Percentiles rank a stretch among this genome's conserved stretches.
Evolutionary conservation across 2,888 invertebrate genomes (phyloP).

Genomic region (Caenorhabditis virilis): DNA sequence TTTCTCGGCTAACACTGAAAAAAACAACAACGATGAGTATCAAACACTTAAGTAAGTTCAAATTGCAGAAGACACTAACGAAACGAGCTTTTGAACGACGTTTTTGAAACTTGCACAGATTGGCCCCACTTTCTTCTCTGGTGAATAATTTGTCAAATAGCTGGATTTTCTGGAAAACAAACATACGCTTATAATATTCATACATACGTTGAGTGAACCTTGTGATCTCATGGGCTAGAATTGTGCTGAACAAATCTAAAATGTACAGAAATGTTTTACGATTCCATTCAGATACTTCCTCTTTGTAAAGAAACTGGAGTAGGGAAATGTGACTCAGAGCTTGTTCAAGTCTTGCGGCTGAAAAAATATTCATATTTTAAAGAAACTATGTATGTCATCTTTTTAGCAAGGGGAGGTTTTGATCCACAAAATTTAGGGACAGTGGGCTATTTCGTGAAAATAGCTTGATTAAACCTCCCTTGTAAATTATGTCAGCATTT

Average conservation of each 20-base stretch:
- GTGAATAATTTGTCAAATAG: slow-evolving; percentile 24
- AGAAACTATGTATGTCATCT: too few species aligned
- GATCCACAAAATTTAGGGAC: too few species aligned
- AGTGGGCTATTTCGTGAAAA: too few species aligned
- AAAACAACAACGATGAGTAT: background rate
- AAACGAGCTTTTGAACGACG: slow-evolving; percentile 22
- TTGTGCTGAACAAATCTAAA: slow-evolving; percentile 38
- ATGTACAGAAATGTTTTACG: slow-evolving; percentile 32
- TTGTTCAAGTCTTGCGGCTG: slow-evolving; percentile 27
- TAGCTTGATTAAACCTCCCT: too few species aligned
- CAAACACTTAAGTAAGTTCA: background rate
- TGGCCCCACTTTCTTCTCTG: slow-evolving; percentile 19
- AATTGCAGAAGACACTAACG: too few species aligned
- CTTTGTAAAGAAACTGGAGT: slow-evolving; percentile 33
- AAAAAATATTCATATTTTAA: slow-evolving; percentile 6
- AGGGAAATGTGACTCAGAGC: slow-evolving; percentile 28
- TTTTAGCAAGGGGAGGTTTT: too few species aligned
- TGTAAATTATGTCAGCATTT: too few species aligned
- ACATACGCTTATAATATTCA: too few species aligned
- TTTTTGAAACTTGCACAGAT: slow-evolving; percentile 26
- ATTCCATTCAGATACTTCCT: slow-evolving; percentile 30
- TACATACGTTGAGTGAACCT: too few species aligned
- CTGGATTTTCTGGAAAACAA: too few species aligned
- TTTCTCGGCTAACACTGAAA: slow-evolving; percentile 28
- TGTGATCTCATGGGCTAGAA: slow-evolving; percentile 39